phyloP scores from a whole-genome alignment of 2,888 invertebrate species.

The Eilema sororculum region DNA sequence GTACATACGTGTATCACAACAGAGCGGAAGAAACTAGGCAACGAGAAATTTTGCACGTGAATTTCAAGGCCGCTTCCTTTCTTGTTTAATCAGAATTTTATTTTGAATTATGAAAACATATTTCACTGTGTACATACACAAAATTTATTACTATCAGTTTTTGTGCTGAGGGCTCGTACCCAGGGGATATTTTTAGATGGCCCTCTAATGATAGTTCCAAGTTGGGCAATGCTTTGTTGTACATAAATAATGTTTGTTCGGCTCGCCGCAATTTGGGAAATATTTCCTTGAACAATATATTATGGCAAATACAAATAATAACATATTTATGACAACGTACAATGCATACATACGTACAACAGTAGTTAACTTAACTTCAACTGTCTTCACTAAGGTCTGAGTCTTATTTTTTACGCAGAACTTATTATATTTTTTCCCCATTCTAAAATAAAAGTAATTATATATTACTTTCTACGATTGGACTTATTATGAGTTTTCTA shows the following conservation, averaged over 20 bases:
- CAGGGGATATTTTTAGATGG: not conserved
- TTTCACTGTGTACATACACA: not conserved
- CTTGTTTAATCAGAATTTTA: constrained; percentile 71
- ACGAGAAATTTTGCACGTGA: constrained; percentile 67
- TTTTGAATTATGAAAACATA: constrained; percentile 67
- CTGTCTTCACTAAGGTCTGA: too few species aligned
- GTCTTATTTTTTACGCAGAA: too few species aligned
- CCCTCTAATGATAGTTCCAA: not conserved
- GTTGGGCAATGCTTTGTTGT: not conserved
- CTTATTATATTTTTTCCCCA: too few species aligned
- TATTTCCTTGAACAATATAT: too few species aligned
- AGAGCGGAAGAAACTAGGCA: constrained; percentile 68
- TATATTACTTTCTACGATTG: too few species aligned
- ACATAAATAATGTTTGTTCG: not conserved
- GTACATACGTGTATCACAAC: constrained; percentile 48
- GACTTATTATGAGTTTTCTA: too few species aligned
- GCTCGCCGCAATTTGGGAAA: too few species aligned
- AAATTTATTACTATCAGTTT: not conserved
- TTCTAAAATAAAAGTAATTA: too few species aligned
- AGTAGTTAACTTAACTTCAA: too few species aligned
- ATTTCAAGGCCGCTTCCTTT: constrained; percentile 63
- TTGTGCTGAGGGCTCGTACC: not conserved
- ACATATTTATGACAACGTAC: too few species aligned
- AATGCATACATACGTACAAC: too few species aligned
- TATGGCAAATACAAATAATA: too few species aligned